Conservation (phyloP, 2,888 invertebrate species). For the Chamaedrilus cognettii region DNA sequence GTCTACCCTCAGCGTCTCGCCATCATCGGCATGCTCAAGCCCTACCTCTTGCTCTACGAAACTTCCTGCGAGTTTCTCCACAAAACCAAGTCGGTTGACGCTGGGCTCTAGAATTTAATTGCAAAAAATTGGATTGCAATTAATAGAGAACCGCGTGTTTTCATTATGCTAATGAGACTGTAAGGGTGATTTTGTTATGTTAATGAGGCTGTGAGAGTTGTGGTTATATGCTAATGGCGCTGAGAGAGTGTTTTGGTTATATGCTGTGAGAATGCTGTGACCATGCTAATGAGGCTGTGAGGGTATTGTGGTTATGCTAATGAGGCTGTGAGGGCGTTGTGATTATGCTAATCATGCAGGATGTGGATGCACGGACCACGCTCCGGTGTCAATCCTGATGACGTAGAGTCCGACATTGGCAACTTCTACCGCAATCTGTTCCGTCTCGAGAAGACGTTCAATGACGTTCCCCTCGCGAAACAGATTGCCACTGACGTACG, state of each 20-base stretch:
- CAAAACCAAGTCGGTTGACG: no score
- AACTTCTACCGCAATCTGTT: slow-evolving; percentile 75
- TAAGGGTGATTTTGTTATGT: no score
- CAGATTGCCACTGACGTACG: slow-evolving; percentile 70
- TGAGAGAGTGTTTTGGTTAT: neutral
- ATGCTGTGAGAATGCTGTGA: neutral
- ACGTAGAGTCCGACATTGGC: slow-evolving; percentile 79
- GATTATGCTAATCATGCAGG: no score
- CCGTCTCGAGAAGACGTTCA: slow-evolving; percentile 83
- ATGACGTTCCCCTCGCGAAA: slow-evolving; percentile 74
- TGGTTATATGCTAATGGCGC: no score
- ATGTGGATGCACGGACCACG: slow-evolving; percentile 86
- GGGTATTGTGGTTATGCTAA: neutral
- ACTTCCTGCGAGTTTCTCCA: slow-evolving; percentile 79
- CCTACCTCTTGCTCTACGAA: slow-evolving; percentile 86
- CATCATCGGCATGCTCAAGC: slow-evolving; percentile 74
- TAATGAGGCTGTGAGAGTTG: no score
- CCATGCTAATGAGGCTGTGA: neutral
- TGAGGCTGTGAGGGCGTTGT: no score
- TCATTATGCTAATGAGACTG: slow-evolving; percentile 8
- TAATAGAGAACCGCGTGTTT: no score
- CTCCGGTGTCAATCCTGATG: slow-evolving; percentile 83
- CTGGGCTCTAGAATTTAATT: no score
- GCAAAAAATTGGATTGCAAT: no score
- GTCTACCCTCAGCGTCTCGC: slow-evolving; percentile 83